These are phyloP conservation scores for Leptinotarsa haldemani DNA, from an alignment of 2,888 invertebrate species.

Conservation along the genomic window DNA sequence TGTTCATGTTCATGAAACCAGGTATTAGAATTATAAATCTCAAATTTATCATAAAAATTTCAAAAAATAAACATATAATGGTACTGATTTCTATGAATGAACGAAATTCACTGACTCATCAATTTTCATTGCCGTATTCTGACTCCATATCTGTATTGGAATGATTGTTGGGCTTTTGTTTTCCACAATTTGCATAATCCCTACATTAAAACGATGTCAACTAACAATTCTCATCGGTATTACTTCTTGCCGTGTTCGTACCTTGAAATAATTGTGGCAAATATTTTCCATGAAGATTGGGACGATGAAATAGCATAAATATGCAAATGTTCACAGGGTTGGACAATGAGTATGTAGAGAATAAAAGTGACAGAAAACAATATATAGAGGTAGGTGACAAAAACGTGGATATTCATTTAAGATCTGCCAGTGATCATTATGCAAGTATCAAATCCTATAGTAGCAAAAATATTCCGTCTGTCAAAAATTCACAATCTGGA, in stretches of 20 bases:
- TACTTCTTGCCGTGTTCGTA: conserved; percentile 40
- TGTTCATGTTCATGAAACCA: no score
- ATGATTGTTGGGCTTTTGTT: conserved; percentile 24
- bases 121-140: neutral
- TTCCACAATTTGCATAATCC: conserved; percentile 37
- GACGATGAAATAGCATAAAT: conserved; percentile 54
- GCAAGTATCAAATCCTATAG: no score
- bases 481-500: no score
- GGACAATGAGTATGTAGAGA: neutral
- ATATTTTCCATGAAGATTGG: conserved; percentile 50
- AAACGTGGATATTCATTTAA: no score
- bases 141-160: neutral
- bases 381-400: no score
- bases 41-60: no score
- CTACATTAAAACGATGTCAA: conserved; percentile 37
- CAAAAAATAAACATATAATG: no score
- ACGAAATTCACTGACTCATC: neutral
- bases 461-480: no score
- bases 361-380: neutral
- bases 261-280: conserved; percentile 44
- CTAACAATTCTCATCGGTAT: conserved; percentile 37
- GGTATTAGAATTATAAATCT: no score
- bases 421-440: no score
- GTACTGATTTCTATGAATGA: no score
- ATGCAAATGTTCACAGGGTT: conserved; percentile 53